Evolutionary conservation across 2,797 vertebrate genomes (phyloP), one percentile per base, ranked within the genome.

Genomic region (Setipinna tenuifilis): DNA sequence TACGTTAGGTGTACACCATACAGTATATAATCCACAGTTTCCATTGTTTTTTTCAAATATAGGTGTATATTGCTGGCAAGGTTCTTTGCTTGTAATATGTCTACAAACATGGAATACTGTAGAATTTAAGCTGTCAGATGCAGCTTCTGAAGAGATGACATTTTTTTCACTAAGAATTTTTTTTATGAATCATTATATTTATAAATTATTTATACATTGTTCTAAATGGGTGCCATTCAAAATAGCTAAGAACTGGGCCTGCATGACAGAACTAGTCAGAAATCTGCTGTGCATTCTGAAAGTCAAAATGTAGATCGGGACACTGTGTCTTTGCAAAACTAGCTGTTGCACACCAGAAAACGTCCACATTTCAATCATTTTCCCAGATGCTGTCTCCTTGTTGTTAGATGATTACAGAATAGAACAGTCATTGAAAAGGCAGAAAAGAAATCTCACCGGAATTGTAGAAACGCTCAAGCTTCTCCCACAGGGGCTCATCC

Each of bases 401-500:
- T 9, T 54, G 50, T 2, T 54, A 9, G 12, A 16, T 75, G 6
- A 35, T 19, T 35, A 12, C 12, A 6, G 31, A 17, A 11, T 11
- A 9, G 23, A 65, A 65, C 1, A 65, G 2, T 41, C 5, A 65
- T 23, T 23, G 61, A 65, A 25, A 6, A 65, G 25, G 9, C 5
- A n/a, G 54, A 84, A 86, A 71, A 59, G n/a, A 86, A 80, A 46
- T 84, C 96, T 96, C 93, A 99, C 98, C 97, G 87, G 97, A 97
- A 90, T 86, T 94, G 93, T 99, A 99, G 92, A 97, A 97, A 90
- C 94, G 95, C 90, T 99, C 97, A 91, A 99, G 92, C 90, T 98
- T 98, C 89, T 98, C 97, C 98, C 98, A 99, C 0, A 98, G 87
- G 23, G 96, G 97, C 91, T 96, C 97, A 85, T 95, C 95, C 28